These are phyloP conservation scores for Pogonomyrmex californicus DNA, from an alignment of 1,140 invertebrate species.

Conservation along the genomic window DNA sequence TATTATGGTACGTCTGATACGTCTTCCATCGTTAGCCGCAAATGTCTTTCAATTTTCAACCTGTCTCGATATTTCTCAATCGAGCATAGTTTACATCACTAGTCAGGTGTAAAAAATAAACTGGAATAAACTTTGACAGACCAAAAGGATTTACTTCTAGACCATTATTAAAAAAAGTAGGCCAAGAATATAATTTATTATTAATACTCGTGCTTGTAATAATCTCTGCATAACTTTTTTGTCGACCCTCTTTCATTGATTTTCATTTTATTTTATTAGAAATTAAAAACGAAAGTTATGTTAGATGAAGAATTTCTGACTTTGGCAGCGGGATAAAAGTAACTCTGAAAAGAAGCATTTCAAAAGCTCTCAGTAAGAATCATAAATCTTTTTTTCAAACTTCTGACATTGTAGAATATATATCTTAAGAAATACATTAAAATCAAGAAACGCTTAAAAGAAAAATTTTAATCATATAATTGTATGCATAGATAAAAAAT, in stretches of 20 bases:
- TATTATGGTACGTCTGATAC: conserved; percentile 23
- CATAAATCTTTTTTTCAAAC: neutral
- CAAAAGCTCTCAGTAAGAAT: neutral
- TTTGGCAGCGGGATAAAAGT: conserved; percentile 4
- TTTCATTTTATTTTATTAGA: neutral
- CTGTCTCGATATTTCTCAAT: neutral
- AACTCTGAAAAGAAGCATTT: neutral
- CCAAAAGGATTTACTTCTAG: neutral
- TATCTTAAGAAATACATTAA: neutral
- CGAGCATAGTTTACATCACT: neutral
- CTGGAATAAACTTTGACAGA: neutral
- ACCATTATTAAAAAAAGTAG: neutral
- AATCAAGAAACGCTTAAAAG: neutral
- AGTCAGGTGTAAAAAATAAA: neutral
- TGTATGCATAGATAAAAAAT: neutral
- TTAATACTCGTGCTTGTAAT: neutral
- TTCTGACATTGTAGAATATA: neutral
- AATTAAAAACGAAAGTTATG: neutral
- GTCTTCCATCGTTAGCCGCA: neutral
- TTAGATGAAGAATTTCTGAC: neutral
- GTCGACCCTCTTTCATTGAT: neutral
- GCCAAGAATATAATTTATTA: conserved; percentile 1
- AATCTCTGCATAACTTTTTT: neutral
- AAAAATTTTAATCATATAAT: neutral
- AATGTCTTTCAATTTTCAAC: conserved; percentile 1